Base-by-base conservation (phyloP, 2,113 vertebrate genomes). In the Oncorhynchus masou region DNA sequence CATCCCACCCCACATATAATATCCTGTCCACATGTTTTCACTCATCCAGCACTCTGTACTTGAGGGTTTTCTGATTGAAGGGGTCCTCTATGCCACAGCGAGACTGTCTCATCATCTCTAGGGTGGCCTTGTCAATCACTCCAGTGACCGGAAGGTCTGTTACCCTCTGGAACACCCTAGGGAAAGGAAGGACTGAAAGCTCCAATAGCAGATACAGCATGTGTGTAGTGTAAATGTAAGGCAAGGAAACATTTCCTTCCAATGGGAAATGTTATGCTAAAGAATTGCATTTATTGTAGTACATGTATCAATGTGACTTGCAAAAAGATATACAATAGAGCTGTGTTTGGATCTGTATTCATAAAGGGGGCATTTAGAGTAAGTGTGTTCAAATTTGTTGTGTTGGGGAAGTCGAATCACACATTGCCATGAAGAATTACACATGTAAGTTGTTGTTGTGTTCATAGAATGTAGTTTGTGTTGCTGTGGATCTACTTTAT, bases 1-100 rank as follows among this genome's bases (percentile, higher is more conserved):
- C 9, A 16, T 29, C 13, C 65, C 29, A 24, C 27, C 3, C 15
- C 67, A 39, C 4, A 68, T 11, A 34, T 5, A n/a, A n/a, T 68
- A 29, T 34, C 51, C 16, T 68, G 6, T 68, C 31, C 29, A 31
- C 31, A 11, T 39, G 7, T 45, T 9, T 45, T 45, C 39, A 74
- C 91, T 93, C 87, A 95, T 95, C 94, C 65, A 95, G 81, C 48
- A 95, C 78, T 60, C 92, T 90, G 81, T 93, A 96, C 88, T 92
- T 95, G 74, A 92, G 79, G 12, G 89, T 85, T 80, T 91, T 96
- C 79, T 95, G 90, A 82, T 95, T 96, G 88, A 96, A 96, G 27
- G 94, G 89, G 73, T 97, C 96, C 78, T 95, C 90, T 48, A 96
- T 59, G 20, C 96, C 95, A 85, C 96, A 97, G 79, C 95, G 95